Percentiles rank a stretch among this genome's conserved stretches.
Evolutionary conservation across 2,888 invertebrate species (phyloP).

Genomic region (Volucella zonaria): DNA sequence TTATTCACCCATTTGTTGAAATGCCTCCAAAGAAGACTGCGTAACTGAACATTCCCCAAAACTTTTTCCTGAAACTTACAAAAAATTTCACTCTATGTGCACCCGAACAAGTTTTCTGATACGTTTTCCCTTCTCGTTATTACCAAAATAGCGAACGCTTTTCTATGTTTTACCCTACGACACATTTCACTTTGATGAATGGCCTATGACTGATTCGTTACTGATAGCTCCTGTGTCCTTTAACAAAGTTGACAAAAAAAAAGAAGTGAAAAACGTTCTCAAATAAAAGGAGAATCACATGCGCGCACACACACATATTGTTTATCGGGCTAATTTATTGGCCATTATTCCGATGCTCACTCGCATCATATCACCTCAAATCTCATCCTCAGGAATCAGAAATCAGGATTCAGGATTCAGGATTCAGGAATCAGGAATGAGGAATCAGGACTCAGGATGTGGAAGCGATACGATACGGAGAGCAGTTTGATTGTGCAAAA

Average conservation of each 20-base stretch:
- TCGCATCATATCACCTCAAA: conserved; percentile 59
- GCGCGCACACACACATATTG: conserved; percentile 53
- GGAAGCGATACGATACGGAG: conserved; percentile 16
- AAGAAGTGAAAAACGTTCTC: conserved; percentile 16
- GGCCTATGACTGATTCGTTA: conserved; percentile 65
- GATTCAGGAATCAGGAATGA: too few relatives aligned
- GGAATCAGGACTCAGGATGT: conserved; percentile 21
- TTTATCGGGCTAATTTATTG: conserved; percentile 71
- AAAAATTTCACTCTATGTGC: too few relatives aligned
- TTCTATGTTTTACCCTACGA: too few relatives aligned
- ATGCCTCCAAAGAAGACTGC: too few relatives aligned
- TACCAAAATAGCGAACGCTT: too few relatives aligned
- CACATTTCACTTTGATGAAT: conserved; percentile 56
- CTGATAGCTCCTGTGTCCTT: conserved; percentile 35
- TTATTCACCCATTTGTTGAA: too few relatives aligned
- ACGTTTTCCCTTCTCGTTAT: too few relatives aligned
- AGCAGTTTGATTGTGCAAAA: conserved; percentile 37
- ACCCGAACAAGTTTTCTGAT: too few relatives aligned
- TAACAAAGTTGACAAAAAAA: background rate
- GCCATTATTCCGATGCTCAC: conserved; percentile 70
- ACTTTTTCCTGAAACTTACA: too few relatives aligned
- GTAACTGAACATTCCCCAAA: too few relatives aligned
- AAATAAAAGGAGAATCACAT: conserved; percentile 53
- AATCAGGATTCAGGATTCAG: background rate
- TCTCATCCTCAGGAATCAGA: conserved; percentile 35